Percentiles rank a stretch among this genome's conserved stretches.
These are phyloP conservation scores for Amphibalanus amphitrite DNA, from an alignment of 1,140 invertebrate species.

Conservation along the genomic window DNA sequence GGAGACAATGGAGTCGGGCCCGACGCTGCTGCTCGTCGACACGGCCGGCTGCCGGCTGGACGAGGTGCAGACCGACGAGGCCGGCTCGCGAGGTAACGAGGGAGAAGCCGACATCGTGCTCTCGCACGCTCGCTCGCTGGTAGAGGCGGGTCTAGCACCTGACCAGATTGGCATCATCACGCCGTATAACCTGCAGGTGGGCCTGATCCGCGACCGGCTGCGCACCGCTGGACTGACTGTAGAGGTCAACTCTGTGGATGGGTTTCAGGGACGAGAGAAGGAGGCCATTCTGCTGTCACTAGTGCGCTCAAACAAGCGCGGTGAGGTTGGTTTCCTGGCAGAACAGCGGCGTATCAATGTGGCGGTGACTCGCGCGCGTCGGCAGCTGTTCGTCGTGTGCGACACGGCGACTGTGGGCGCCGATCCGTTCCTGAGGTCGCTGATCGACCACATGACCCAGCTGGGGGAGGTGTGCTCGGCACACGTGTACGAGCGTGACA, in stretches of 20 bases:
- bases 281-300: constrained; percentile 35
- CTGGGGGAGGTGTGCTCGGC: constrained; percentile 34
- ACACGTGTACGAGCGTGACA: constrained; percentile 5
- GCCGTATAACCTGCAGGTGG: constrained; percentile 35
- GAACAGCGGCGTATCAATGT: constrained; percentile 42
- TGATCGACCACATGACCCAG: constrained; percentile 34
- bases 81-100: constrained; percentile 39
- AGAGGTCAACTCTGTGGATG: constrained; percentile 40
- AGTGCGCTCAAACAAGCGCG: constrained; percentile 28
- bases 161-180: constrained; percentile 40
- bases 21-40: constrained; percentile 33
- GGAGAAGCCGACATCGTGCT: constrained; percentile 38
- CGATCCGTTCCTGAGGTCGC: constrained; percentile 29
- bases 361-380: constrained; percentile 38
- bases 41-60: constrained; percentile 36
- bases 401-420: constrained; percentile 36
- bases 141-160: constrained; percentile 29
- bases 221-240: constrained; percentile 29
- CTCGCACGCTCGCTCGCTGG: constrained; percentile 30
- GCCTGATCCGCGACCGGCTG: constrained; percentile 26
- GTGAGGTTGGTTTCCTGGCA: constrained; percentile 40
- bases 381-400: constrained; percentile 37
- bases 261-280: constrained; percentile 38
- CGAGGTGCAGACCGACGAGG: constrained; percentile 32
- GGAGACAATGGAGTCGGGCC: background rate